Percentiles rank a stretch among this genome's conserved stretches.
phyloP scores from a whole-genome alignment of 1,140 invertebrate species.

The Drosophila cardini region DNA sequence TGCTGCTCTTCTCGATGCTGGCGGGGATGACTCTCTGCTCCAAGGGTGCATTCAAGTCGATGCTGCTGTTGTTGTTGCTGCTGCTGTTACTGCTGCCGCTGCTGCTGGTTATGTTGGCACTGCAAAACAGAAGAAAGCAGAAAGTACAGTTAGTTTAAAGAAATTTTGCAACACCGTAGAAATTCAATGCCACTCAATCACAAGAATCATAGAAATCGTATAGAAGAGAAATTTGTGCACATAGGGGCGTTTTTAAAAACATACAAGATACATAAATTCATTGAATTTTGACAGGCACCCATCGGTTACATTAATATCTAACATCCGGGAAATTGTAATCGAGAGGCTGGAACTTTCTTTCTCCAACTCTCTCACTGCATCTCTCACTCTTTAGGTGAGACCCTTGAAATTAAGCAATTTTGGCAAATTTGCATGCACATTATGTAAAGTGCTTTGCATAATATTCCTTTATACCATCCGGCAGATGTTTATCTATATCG shows the following conservation, averaged over 20 bases:
- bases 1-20: conserved; percentile 22
- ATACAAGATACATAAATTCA: conserved; percentile 74
- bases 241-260: conserved; percentile 33
- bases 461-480: conserved; percentile 24
- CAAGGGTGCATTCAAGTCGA: conserved; percentile 9
- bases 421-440: conserved; percentile 79
- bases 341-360: conserved; percentile 47
- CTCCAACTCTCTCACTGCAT: neutral
- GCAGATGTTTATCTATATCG: conserved; percentile 56
- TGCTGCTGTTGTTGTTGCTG: conserved; percentile 23
- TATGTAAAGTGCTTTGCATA: conserved; percentile 51
- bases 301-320: conserved; percentile 69
- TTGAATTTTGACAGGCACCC: conserved; percentile 74
- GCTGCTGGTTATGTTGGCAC: conserved; percentile 60
- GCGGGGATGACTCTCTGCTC: conserved; percentile 43
- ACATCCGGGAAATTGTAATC: conserved; percentile 79
- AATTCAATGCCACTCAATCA: conserved; percentile 46
- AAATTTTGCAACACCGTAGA: conserved; percentile 23
- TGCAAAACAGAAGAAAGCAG: conserved; percentile 38
- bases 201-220: conserved; percentile 16
- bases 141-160: conserved; percentile 14
- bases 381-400: neutral
- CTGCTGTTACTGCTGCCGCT: conserved; percentile 52
- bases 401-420: conserved; percentile 72
- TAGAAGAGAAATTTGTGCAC: conserved; percentile 48